Conservation (phyloP, 2,888 invertebrate species). For the Anthrax anthrax region DNA sequence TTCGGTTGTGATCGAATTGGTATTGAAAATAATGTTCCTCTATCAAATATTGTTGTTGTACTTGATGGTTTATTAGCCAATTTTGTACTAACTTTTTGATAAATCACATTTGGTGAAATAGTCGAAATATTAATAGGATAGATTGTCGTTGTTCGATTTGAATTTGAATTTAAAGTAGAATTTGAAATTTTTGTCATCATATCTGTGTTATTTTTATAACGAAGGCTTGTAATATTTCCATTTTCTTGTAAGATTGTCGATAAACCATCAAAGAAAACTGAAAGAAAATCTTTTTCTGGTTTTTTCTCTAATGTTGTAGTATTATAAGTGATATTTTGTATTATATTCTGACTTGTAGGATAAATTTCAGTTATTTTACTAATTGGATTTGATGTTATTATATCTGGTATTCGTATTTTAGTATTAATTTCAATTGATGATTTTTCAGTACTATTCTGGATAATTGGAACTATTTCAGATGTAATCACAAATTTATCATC, state of each 20-base stretch:
- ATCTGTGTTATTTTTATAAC: background rate
- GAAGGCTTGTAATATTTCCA: background rate
- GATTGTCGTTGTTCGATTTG: background rate
- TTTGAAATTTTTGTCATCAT: background rate
- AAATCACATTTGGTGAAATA: too few relatives aligned
- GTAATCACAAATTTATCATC: too few relatives aligned
- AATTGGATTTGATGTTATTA: background rate
- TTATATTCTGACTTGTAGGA: slow-evolving; percentile 6
- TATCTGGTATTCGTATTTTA: too few relatives aligned
- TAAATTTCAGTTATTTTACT: background rate
- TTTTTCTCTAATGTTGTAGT: background rate
- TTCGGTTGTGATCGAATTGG: slow-evolving; percentile 5
- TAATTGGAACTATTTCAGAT: too few relatives aligned
- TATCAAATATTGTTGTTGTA: background rate
- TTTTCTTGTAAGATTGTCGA: slow-evolving; percentile 7
- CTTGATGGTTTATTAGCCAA: background rate
- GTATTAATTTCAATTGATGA: too few relatives aligned
- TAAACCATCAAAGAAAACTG: slow-evolving; percentile 8
- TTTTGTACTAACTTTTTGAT: background rate
- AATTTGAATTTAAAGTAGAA: too few relatives aligned
- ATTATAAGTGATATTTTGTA: background rate
- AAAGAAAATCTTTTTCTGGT: slow-evolving; percentile 6
- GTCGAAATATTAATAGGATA: background rate
- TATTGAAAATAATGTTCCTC: background rate
- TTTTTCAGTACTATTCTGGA: too few relatives aligned